Base-by-base conservation (phyloP, 2,797 vertebrate genomes). In the Halcyon chelicuti region DNA sequence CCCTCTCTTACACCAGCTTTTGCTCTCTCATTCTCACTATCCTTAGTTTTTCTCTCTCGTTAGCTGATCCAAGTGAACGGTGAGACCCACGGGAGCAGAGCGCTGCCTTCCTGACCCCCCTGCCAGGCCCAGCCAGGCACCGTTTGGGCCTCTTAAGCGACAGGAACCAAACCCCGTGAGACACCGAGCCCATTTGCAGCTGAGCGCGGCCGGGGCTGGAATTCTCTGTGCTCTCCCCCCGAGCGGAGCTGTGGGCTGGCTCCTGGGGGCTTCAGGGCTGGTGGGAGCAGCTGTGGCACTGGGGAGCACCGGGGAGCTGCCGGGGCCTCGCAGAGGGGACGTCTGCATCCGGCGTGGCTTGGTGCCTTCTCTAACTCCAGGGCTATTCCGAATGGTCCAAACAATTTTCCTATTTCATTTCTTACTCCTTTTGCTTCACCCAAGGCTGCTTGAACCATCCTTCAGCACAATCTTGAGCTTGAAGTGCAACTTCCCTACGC, bases 61-160 rank as follows among this genome's bases (percentile, higher is more conserved):
- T 47, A 29, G 20, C 46, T 65, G 39, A 10, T 52, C 77, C 11
- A 14, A 8, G 12, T 23, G 49, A 63, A 60, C 0, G 1, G 2
- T 5, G 22, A 60, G 44, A 19, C 8, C 47, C 22, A 19, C 14
- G 1, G 0, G 7, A 63, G 66, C 49, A 39, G 49, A 58, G 55
- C 0, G 0, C 19, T 57, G 10, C 65, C 35, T 58, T 68, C 54
- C 26, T 25, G 3, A 5, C 7, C 9, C 1, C 3, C 0, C 0
- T 46, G 37, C 47, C 10, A 5, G 7, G 26, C 29, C 26, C 26
- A 11, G 1, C 11, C 26, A 12, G 19, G 10, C 58, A 26, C 17
- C 1, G 0, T 11, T 12, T 29, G 37, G 7, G 19, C 19, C 77
- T 57, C 15, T 22, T 19, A 12, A 20, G 13, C 26, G 19, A 42